Percentiles rank a stretch among this genome's conserved stretches.
These are phyloP conservation scores for Drosophila willistoni DNA, from an alignment of 1,140 invertebrate species.

Conservation along the genomic window DNA sequence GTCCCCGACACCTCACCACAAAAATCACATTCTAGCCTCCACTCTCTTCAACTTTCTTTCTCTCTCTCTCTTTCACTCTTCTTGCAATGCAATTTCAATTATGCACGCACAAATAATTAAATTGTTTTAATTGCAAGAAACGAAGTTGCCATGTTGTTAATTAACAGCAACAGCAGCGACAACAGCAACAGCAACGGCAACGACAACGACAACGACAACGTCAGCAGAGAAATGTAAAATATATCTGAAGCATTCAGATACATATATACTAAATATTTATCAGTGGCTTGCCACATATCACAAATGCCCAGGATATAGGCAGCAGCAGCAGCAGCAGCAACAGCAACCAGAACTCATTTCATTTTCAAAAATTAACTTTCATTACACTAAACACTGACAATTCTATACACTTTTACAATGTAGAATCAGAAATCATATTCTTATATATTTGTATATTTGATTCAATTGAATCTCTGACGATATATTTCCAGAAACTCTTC, in stretches of 20 bases:
- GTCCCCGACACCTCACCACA: neutral
- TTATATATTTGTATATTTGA: too few species aligned
- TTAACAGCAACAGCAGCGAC: slow-evolving; percentile 43
- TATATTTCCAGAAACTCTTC: neutral
- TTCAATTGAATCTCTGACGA: too few species aligned
- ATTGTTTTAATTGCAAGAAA: slow-evolving; percentile 74
- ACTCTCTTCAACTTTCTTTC: neutral
- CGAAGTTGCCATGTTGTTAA: slow-evolving; percentile 62
- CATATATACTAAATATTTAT: slow-evolving; percentile 44
- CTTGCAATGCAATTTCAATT: slow-evolving; percentile 72
- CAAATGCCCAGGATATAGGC: too few species aligned
- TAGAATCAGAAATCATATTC: too few species aligned
- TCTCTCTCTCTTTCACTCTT: neutral
- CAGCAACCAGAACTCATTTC: too few species aligned
- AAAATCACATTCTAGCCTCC: neutral
- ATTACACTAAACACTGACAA: too few species aligned
- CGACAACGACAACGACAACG: neutral
- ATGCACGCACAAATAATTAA: slow-evolving; percentile 80
- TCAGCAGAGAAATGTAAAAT: slow-evolving; percentile 12
- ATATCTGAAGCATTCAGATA: neutral
- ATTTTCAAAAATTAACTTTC: too few species aligned
- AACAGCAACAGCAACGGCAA: neutral
- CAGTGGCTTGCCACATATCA: slow-evolving; percentile 35
- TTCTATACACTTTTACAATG: too few species aligned
- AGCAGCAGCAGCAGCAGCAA: too few species aligned